Evolutionary conservation across 2,113 vertebrate genomes (phyloP), one percentile per base, ranked within the genome.

Genomic region (Heterotis niloticus): DNA sequence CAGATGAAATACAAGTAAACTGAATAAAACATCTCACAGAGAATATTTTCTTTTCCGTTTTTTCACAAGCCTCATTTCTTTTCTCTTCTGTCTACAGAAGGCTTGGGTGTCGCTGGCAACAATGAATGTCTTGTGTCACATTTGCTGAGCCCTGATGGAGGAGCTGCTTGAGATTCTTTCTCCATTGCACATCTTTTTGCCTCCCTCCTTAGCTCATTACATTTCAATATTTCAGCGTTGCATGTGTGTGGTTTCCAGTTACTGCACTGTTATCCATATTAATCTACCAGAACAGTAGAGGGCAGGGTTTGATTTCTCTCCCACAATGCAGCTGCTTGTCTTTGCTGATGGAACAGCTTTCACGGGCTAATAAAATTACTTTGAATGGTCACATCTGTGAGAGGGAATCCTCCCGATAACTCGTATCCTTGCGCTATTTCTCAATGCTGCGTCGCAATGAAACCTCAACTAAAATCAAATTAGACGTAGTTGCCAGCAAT

Each of bases 31-130:
- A 20, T 65, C 34, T 23, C 62, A 51, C n/a, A 77, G 44, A 52
- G 75, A 52, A 66, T 24, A 56, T 56, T 34, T 52, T 77, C 23
- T 56, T 51, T 65, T 17, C 59, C 28, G 20, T 24, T 56, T 14
- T 23, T 10, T 52, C 14, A 4, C 20, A 64, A 66, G 64, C 62
- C 20, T 18, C 54, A 54, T 54, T 44, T 44, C 34, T 2, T 44
- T 44, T 44, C 34, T 44, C 7, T 44, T 44, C n/a, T 11, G 75
- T 67, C 60, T 77, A 62, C 64, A 34, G 51, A 77, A 64, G 64
- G 75, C 66, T 77, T 64, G 66, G 75, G 75, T 77, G 75, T 77
- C 75, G 23, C 64, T 24, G 44, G 62, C 75, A 77, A 77, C 75
- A 77, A 77, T 77, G 75, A 62, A 44, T 64, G 64, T 64, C 64